Evolutionary conservation across 2,888 invertebrate species (phyloP), one percentile per base, ranked within the genome.

Genomic region (Pandemis heparana): DNA sequence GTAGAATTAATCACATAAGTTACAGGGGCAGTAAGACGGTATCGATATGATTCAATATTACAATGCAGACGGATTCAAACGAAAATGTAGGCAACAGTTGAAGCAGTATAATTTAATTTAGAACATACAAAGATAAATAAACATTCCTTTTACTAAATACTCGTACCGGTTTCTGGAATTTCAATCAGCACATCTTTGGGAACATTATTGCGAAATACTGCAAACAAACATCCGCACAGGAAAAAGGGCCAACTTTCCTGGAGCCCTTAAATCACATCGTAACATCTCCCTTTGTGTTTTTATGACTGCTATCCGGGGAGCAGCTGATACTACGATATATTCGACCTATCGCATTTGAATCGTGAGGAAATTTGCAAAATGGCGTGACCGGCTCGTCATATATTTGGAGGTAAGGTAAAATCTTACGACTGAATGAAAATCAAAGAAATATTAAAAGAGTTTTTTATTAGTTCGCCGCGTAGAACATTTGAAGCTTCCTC

Each of bases 211-310:
- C 60, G 46, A 71, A 65, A 72, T 75, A 69, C 71, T 64, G 68
- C 76, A 80, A 79, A 79, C 78, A 80, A 80, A 81, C 75, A 78
- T 81, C 76, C 73, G 76, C 76, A 79, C 77, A 76, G 77, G 78
- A 78, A 79, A 78, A 76, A 66, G 64, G 43, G 75, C 72, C 72
- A 39, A 51, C 53, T 76, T 75, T 79, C 78, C 43, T 51, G 70
- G 64, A 63, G 70, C 75, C 79, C 78, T 80, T 83, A 83, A 83
- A 83, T 83, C 81, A 79, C 76, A 66, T 67, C 70, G 66, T 70
- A 72, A 77, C 76, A 80, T 77, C 79, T 78, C 75, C 77, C 71
- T 79, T 79, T 77, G 75, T 78, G 72, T 77, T 82, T 82, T 83
- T 83, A 83, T 81, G 79, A 79, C 79, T 79, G 68, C 71, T 75